These are phyloP conservation scores for Coluber constrictor DNA, from an alignment of 2,797 vertebrate genomes.

Conservation along the genomic window DNA sequence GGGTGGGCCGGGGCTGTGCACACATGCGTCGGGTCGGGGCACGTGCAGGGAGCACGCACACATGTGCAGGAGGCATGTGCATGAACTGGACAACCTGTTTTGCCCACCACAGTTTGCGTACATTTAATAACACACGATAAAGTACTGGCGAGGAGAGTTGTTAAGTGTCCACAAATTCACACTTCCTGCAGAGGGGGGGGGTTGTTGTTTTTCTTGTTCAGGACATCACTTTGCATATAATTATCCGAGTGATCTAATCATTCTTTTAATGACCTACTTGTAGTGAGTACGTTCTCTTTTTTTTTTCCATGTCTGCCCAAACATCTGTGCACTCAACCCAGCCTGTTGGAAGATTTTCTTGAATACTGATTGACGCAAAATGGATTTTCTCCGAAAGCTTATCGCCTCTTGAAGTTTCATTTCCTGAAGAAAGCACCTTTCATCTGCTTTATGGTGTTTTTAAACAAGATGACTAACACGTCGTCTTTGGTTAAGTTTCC, in stretches of 20 bases:
- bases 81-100: too few relatives aligned
- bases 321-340: not conserved
- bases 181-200: not conserved
- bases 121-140: not conserved
- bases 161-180: not conserved
- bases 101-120: not conserved
- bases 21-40: too few relatives aligned
- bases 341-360: not conserved
- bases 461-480: not conserved
- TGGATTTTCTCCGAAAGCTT: fast-evolving
- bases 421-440: fast-evolving
- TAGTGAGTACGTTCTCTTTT: fast-evolving
- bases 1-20: too few relatives aligned
- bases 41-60: too few relatives aligned
- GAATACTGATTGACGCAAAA: not conserved
- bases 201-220: not conserved
- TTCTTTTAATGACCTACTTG: not conserved
- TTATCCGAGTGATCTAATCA: not conserved
- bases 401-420: not conserved
- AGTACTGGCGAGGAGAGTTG: not conserved
- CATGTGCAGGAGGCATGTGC: too few relatives aligned
- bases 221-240: not conserved
- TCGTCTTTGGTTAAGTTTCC: not conserved
- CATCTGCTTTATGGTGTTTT: not conserved
- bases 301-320: not conserved